Base-by-base conservation (phyloP, 2,888 invertebrate species). In the Monoplex corrugatus region DNA sequence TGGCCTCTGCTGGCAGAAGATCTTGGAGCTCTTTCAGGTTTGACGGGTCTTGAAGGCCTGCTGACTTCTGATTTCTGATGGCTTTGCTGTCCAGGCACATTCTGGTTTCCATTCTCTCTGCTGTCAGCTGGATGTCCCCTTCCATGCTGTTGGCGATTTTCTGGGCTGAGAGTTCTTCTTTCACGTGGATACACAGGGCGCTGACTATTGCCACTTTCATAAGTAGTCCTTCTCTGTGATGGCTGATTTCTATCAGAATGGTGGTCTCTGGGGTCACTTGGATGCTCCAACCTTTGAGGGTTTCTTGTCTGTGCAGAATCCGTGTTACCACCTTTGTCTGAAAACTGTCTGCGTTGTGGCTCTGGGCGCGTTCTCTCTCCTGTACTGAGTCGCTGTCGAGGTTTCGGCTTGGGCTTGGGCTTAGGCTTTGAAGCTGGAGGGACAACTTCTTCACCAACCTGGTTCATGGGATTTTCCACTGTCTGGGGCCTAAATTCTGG, bases 321-420 rank as follows among this genome's bases (percentile, higher is more conserved):
- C 78, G 28, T 40, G 28, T 40, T 23, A 43, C 57, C 28, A 28
- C 28, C 16, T 16, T 43, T 43, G 23, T 10, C 78, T n/a, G 23
- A n/a, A 6, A 32, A 8, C 28, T 43, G 78, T 5, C 78, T 16
- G 28, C 28, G 40, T 28, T 28, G 40, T 0, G 78, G 78, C 43
- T 80, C 78, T 80, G 78, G 78, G 23, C 28, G 40, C 23, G 43
- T 19, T 28, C 40, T 80, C 28, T 23, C 78, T 28, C 40, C 78
- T 19, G 40, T 8, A 0, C 43, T 40, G 5, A 43, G 78, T 2
- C 40, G 43, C 23, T 28, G 78, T 10, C 78, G 78, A 10, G 78
- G 78, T 28, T 80, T 80, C 28, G 78, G 78, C 78, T 80, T 13
- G 40, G 78, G 78, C 23, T 80, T 80, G 78, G 78, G 40, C 28